Percentiles rank a stretch among this genome's conserved stretches.
phyloP scores from a whole-genome alignment of 2,888 invertebrate genomes.

The Aphelenchoides bicaudatus region DNA sequence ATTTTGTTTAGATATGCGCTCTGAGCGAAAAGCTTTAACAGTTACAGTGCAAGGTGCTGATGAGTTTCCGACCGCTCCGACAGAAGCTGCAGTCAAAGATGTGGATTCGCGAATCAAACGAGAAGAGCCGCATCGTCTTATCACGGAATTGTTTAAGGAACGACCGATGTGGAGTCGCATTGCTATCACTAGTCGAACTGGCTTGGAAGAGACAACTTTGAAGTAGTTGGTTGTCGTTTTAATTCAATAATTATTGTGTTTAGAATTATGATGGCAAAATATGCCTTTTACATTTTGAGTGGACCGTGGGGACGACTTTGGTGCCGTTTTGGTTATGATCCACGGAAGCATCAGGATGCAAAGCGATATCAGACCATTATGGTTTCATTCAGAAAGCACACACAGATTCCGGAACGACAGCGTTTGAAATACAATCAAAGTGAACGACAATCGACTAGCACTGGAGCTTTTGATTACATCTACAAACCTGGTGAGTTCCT shows the following conservation, averaged over 20 bases:
- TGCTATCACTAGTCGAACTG: constrained; percentile 66
- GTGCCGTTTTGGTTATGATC: constrained; percentile 86
- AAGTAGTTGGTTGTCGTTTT: constrained; percentile 64
- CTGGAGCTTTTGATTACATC: constrained; percentile 1
- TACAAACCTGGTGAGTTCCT: constrained; percentile 9
- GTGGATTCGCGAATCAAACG: constrained; percentile 45
- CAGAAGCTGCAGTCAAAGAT: constrained; percentile 47
- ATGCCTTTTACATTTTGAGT: constrained; percentile 78
- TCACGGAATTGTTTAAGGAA: constrained; percentile 72
- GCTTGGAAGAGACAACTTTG: constrained; percentile 61
- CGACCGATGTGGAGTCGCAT: constrained; percentile 84
- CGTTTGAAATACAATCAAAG: constrained; percentile 43
- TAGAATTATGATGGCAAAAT: constrained; percentile 72
- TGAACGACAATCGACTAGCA: constrained; percentile 12
- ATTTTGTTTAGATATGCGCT: neutral
- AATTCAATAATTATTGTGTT: constrained; percentile 14
- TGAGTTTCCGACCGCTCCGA: constrained; percentile 47
- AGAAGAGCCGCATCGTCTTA: constrained; percentile 46
- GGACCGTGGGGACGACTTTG: constrained; percentile 92
- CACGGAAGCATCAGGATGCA: constrained; percentile 74
- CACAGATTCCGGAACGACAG: constrained; percentile 53
- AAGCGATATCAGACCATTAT: constrained; percentile 75
- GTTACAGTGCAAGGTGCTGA: constrained; percentile 49
- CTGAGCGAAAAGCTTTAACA: constrained; percentile 45
- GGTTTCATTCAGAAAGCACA: constrained; percentile 53